Conservation (phyloP, 2,113 vertebrate species). For the Zonotrichia leucophrys region DNA sequence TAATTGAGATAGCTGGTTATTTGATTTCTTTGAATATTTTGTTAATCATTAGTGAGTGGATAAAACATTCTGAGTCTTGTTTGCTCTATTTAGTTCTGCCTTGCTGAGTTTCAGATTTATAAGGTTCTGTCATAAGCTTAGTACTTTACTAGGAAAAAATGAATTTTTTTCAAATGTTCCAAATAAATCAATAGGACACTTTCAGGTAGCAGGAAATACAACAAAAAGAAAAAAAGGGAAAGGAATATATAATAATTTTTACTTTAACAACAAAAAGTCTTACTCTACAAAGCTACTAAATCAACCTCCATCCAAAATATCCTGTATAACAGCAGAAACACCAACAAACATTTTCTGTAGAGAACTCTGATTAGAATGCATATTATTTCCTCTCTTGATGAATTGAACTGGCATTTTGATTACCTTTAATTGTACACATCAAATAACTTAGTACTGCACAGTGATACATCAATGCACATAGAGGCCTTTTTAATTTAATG, state of each 20-base stretch:
- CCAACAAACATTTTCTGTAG: background rate
- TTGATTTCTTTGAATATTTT: background rate
- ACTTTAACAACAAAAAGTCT: background rate
- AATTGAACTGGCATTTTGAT: constrained; percentile 2
- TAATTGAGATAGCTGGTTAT: background rate
- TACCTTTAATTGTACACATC: background rate
- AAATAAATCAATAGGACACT: background rate
- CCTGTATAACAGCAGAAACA: background rate
- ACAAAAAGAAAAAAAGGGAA: background rate
- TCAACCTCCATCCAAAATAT: background rate
- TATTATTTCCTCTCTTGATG: background rate
- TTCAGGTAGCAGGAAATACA: background rate
- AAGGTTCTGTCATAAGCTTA: background rate
- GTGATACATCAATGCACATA: background rate
- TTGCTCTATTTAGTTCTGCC: background rate
- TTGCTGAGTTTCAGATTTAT: background rate
- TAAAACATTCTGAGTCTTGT: background rate
- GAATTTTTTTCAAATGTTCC: background rate
- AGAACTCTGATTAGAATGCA: background rate
- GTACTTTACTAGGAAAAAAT: background rate
- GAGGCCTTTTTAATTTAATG: background rate
- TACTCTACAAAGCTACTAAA: background rate
- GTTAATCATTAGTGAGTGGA: background rate
- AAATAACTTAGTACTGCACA: background rate
- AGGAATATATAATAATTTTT: background rate